phyloP scores from a whole-genome alignment of 1,140 invertebrate species.

The Muscidifurax raptorellus region DNA sequence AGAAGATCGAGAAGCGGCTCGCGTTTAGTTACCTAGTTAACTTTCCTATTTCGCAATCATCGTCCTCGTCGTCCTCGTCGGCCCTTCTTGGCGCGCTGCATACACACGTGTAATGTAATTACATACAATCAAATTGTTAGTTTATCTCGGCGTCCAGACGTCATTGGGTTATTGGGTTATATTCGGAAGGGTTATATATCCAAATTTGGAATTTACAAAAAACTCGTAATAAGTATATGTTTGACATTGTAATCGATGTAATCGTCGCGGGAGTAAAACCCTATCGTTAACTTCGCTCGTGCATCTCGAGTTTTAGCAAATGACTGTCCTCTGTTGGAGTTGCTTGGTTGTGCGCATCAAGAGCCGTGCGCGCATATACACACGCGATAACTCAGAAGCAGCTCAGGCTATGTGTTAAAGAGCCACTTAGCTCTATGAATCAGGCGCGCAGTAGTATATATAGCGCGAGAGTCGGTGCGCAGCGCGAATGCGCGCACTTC shows the following conservation, averaged over 20 bases:
- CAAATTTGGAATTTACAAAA: background rate
- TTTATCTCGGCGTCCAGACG: background rate
- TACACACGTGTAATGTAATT: constrained; percentile 37
- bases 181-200: background rate
- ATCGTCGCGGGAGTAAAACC: no score
- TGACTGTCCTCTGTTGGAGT: no score
- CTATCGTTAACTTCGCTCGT: no score
- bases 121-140: constrained; percentile 32
- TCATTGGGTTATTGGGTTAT: background rate
- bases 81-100: background rate
- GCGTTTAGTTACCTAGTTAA: constrained; percentile 60
- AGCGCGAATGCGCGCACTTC: constrained; percentile 49
- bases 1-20: constrained; percentile 32
- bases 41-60: constrained; percentile 50
- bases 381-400: background rate
- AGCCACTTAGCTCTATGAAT: constrained; percentile 39
- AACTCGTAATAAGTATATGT: no score
- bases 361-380: background rate
- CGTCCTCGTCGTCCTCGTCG: background rate
- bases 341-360: background rate
- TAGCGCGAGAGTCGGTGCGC: constrained; percentile 45
- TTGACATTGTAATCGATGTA: no score
- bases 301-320: no score
- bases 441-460: background rate
- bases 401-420: constrained; percentile 8